Percentiles rank a stretch among this genome's conserved stretches.
Evolutionary conservation across 2,113 vertebrate genomes (phyloP).

Genomic region (Sapayoa aenigma): DNA sequence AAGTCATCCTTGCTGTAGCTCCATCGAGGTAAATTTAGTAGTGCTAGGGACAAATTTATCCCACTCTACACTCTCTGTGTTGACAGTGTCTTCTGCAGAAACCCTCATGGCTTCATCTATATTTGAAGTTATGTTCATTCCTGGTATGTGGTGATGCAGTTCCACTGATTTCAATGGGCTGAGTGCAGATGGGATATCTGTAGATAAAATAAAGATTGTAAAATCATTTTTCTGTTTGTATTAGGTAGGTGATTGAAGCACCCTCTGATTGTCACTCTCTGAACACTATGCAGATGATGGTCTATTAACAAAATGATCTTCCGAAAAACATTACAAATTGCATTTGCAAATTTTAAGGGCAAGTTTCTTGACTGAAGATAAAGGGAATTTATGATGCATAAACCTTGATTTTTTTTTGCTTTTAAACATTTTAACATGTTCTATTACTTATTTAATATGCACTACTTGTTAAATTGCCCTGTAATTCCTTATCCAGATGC

Average conservation of each 20-base stretch:
- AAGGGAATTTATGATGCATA: not conserved
- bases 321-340: not conserved
- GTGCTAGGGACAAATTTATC: not conserved
- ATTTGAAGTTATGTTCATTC: conserved; percentile 9
- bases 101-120: conserved; percentile 1
- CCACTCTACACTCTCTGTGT: conserved; percentile 16
- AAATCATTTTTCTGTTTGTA: not conserved
- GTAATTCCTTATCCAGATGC: not conserved
- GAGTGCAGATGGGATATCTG: conserved; percentile 9
- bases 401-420: not conserved
- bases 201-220: not conserved
- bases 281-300: not conserved
- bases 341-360: not conserved
- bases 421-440: not conserved
- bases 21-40: conserved; percentile 41
- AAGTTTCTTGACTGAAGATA: not conserved
- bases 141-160: conserved; percentile 32
- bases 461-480: not conserved
- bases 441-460: not conserved
- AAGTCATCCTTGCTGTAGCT: conserved; percentile 62
- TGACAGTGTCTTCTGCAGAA: conserved; percentile 19
- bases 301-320: not conserved
- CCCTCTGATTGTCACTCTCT: not conserved
- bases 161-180: conserved; percentile 37
- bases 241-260: not conserved